phyloP scores from a whole-genome alignment of 2,888 invertebrate species.

The Octonoba sinensis region DNA sequence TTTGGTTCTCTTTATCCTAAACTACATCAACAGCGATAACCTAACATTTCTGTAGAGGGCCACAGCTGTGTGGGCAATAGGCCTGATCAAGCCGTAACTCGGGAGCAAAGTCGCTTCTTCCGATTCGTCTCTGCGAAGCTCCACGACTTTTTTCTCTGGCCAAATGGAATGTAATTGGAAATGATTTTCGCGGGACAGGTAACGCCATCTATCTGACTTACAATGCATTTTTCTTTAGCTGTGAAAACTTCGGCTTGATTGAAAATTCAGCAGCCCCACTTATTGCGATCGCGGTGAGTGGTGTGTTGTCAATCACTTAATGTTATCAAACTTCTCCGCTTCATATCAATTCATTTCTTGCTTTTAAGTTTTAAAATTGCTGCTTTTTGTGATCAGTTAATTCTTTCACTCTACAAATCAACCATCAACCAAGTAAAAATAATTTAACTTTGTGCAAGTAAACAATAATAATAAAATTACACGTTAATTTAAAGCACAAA shows the following conservation, averaged over 20 bases:
- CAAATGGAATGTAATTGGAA: slow-evolving; percentile 10
- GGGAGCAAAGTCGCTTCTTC: slow-evolving; percentile 16
- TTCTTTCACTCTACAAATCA: too few relatives aligned
- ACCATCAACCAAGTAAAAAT: too few relatives aligned
- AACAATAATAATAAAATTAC: too few relatives aligned
- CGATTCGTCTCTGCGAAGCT: background rate
- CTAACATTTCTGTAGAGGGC: slow-evolving; percentile 30
- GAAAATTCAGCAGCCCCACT: background rate
- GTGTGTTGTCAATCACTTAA: too few relatives aligned
- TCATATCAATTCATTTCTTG: too few relatives aligned
- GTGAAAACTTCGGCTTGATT: background rate
- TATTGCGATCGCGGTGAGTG: too few relatives aligned
- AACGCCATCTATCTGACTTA: slow-evolving; percentile 52
- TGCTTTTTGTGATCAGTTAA: too few relatives aligned
- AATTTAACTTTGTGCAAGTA: too few relatives aligned
- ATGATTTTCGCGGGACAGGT: slow-evolving; percentile 20
- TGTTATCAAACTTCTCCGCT: too few relatives aligned
- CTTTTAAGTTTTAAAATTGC: too few relatives aligned
- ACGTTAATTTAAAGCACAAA: too few relatives aligned
- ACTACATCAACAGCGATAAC: slow-evolving; percentile 41
- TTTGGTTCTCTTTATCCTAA: slow-evolving; percentile 46
- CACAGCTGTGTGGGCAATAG: slow-evolving; percentile 45
- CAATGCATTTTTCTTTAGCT: slow-evolving; percentile 4
- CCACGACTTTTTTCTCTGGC: background rate
- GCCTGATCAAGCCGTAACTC: slow-evolving; percentile 38